phyloP scores from a whole-genome alignment of 2,113 vertebrate species.

The Excalfactoria chinensis region DNA sequence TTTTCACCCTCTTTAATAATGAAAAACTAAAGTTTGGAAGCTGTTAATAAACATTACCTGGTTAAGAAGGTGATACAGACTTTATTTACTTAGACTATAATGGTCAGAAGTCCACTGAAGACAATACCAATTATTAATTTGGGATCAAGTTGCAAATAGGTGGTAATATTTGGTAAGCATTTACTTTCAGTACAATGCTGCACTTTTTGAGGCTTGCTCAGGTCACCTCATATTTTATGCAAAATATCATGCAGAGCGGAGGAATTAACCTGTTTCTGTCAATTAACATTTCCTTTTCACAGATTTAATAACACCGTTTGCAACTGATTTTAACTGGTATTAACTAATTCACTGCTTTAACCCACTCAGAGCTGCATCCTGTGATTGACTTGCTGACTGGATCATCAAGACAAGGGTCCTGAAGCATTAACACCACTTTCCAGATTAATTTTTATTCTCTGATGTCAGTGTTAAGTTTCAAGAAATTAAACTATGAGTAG shows the following conservation, averaged over 20 bases:
- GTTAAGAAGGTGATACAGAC: background rate
- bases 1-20: background rate
- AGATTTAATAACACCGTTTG: slow-evolving; percentile 42
- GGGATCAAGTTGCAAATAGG: background rate
- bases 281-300: slow-evolving; percentile 20
- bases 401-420: slow-evolving; percentile 28
- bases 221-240: background rate
- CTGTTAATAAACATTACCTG: background rate
- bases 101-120: background rate
- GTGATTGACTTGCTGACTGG: background rate
- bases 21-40: background rate
- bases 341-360: slow-evolving; percentile 35
- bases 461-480: slow-evolving; percentile 50
- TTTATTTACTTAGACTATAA: background rate
- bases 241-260: slow-evolving; percentile 28
- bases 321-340: slow-evolving; percentile 46
- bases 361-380: background rate
- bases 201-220: slow-evolving; percentile 6
- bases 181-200: background rate
- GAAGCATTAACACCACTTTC: slow-evolving; percentile 45
- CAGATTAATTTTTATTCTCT: slow-evolving; percentile 53
- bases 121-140: background rate
- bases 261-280: slow-evolving; percentile 10
- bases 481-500: slow-evolving; percentile 40
- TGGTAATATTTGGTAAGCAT: background rate